Percentiles rank a stretch among this genome's conserved stretches.
Conservation (phyloP, 2,888 invertebrate species). For the Miltochrista miniata region DNA sequence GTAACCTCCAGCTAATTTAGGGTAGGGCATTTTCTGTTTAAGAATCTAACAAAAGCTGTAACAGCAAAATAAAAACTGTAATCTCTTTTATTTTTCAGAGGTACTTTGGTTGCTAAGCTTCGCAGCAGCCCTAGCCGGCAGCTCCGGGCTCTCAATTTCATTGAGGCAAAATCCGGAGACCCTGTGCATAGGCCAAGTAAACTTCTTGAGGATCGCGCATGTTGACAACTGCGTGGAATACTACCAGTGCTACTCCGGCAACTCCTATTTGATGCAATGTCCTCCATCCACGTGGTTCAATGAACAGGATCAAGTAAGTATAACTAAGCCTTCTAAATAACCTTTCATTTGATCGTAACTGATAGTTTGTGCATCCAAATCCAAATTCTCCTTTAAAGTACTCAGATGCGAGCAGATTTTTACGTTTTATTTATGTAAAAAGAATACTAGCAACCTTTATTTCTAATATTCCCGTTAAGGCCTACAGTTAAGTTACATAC, state of each 20-base stretch:
- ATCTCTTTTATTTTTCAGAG: conserved; percentile 37
- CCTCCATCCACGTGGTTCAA: conserved; percentile 74
- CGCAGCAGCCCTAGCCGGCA: conserved; percentile 55
- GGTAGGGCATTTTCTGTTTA: too few species aligned
- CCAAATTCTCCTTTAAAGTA: too few species aligned
- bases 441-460: too few species aligned
- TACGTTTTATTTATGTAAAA: too few species aligned
- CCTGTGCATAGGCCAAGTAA: conserved; percentile 73
- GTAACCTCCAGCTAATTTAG: too few species aligned
- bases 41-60: too few species aligned
- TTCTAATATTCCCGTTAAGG: too few species aligned
- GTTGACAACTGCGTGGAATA: conserved; percentile 65
- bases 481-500: too few species aligned
- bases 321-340: too few species aligned
- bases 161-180: conserved; percentile 78
- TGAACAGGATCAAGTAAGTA: conserved; percentile 66
- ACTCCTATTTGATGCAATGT: conserved; percentile 72
- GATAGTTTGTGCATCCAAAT: too few species aligned
- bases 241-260: conserved; percentile 74
- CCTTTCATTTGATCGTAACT: too few species aligned
- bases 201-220: conserved; percentile 73
- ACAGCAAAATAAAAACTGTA: not conserved
- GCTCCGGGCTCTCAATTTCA: conserved; percentile 69
- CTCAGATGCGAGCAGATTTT: too few species aligned
- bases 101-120: conserved; percentile 51